Evolutionary conservation across 2,888 invertebrate genomes (phyloP).

Genomic region (Helobdella robusta): DNA sequence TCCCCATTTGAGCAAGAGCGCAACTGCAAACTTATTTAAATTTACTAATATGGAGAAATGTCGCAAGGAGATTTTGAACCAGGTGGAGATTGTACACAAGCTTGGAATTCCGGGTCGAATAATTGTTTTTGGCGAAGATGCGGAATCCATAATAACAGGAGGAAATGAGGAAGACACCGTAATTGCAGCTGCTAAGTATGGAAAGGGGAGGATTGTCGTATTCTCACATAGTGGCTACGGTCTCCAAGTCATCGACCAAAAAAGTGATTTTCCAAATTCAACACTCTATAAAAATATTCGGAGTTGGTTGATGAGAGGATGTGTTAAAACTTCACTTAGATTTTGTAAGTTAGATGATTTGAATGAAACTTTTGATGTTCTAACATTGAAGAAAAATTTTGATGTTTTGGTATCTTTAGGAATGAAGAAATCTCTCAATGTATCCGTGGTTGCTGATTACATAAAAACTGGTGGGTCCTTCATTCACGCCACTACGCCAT

Average conservation of each 20-base stretch:
- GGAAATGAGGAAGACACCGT: slow-evolving; percentile 18
- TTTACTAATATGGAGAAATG: background rate
- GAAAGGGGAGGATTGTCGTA: slow-evolving; percentile 29
- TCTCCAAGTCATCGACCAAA: background rate
- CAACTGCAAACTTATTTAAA: slow-evolving; percentile 5
- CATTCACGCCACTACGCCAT: slow-evolving; percentile 30
- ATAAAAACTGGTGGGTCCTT: slow-evolving; percentile 30
- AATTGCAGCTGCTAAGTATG: slow-evolving; percentile 24
- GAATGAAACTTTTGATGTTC: too few species aligned
- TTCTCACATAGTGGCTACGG: slow-evolving; percentile 27
- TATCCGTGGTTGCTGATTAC: slow-evolving; percentile 10
- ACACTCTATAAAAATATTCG: background rate
- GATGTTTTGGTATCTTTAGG: slow-evolving; percentile 6
- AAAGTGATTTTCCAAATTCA: background rate
- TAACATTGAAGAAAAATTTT: too few species aligned
- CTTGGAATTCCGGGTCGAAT: slow-evolving; percentile 18
- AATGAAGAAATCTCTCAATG: background rate
- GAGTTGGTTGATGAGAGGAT: background rate
- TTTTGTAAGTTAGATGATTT: too few species aligned
- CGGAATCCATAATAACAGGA: slow-evolving; percentile 23
- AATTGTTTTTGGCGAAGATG: slow-evolving; percentile 17
- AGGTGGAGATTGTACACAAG: background rate
- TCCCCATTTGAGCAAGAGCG: background rate
- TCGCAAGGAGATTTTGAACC: slow-evolving; percentile 7
- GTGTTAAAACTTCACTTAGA: too few species aligned